Percentiles rank a stretch among this genome's conserved stretches.
Conservation (phyloP, 2,113 vertebrate species). For the Cyprinus carpio region DNA sequence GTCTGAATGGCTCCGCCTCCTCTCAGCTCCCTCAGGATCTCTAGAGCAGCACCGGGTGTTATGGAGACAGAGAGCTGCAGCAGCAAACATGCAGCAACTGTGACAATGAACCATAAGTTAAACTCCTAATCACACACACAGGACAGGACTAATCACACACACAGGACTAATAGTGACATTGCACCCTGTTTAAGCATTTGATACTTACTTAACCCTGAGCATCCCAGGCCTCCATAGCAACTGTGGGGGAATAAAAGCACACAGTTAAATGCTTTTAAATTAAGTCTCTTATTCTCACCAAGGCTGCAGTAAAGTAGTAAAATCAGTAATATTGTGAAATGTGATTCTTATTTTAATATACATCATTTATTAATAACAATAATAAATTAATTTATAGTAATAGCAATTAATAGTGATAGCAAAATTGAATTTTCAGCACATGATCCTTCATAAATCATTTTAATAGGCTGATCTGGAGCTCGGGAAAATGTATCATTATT, state of each 20-base stretch:
- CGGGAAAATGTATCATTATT: too few relatives aligned
- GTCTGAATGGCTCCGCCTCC: constrained; percentile 88
- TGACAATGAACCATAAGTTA: constrained; percentile 27
- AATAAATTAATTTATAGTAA: too few relatives aligned
- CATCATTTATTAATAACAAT: too few relatives aligned
- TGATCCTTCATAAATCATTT: too few relatives aligned
- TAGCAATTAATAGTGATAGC: too few relatives aligned
- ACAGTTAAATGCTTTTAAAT: not conserved
- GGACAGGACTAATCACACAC: not conserved
- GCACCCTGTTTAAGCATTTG: not conserved
- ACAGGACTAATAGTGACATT: not conserved
- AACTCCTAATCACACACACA: not conserved
- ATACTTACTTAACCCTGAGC: constrained; percentile 84
- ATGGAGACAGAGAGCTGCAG: constrained; percentile 80
- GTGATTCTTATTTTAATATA: too few relatives aligned
- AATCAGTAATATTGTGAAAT: too few relatives aligned
- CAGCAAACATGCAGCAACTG: constrained; percentile 89
- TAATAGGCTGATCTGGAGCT: too few relatives aligned
- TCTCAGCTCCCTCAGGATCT: constrained; percentile 79
- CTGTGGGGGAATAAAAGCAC: constrained; percentile 67
- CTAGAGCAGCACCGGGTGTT: constrained; percentile 81
- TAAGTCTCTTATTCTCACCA: too few relatives aligned
- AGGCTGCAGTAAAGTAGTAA: too few relatives aligned
- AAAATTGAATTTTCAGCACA: too few relatives aligned
- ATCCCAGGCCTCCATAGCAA: constrained; percentile 86